phyloP scores from a whole-genome alignment of 2,888 invertebrate genomes.

The Drosophila cracens region DNA sequence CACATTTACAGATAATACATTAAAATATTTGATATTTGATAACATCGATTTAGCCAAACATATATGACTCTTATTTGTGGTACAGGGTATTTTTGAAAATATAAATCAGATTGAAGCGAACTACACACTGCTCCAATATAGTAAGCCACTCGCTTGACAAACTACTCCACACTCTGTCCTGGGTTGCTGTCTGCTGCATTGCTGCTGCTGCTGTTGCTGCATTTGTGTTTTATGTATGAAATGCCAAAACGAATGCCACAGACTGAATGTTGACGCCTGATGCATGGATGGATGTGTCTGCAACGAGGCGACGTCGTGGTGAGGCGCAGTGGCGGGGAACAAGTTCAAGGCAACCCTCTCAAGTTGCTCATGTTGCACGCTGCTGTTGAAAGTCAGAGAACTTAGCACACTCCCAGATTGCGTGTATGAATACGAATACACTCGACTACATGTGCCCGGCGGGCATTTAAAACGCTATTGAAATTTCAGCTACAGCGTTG shows the following conservation, averaged over 20 bases:
- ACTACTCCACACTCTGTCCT: constrained; percentile 49
- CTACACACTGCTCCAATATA: neutral
- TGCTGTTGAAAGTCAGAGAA: constrained; percentile 58
- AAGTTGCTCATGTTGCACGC: constrained; percentile 10
- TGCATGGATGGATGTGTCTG: constrained; percentile 49
- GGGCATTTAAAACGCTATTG: constrained; percentile 75
- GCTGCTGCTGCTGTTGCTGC: constrained; percentile 33
- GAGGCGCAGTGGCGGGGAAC: constrained; percentile 6
- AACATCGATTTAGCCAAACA: rapidly evolving
- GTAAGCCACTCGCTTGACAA: constrained; percentile 60
- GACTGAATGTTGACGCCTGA: constrained; percentile 65
- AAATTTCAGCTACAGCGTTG: constrained; percentile 80
- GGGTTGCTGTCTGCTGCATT: constrained; percentile 22
- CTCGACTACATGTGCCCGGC: constrained; percentile 40
- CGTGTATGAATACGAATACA: constrained; percentile 25
- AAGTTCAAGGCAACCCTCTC: constrained; percentile 62
- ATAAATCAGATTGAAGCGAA: constrained; percentile 20
- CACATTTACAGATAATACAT: neutral
- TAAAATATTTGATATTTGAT: neutral
- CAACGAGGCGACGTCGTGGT: neutral
- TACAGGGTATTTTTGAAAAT: constrained; percentile 34
- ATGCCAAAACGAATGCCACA: constrained; percentile 70
- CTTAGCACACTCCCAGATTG: constrained; percentile 60
- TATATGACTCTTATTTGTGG: neutral
- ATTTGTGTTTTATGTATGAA: constrained; percentile 66